These are phyloP conservation scores for Diachasmimorpha longicaudata DNA, from an alignment of 1,140 invertebrate species.

Conservation along the genomic window DNA sequence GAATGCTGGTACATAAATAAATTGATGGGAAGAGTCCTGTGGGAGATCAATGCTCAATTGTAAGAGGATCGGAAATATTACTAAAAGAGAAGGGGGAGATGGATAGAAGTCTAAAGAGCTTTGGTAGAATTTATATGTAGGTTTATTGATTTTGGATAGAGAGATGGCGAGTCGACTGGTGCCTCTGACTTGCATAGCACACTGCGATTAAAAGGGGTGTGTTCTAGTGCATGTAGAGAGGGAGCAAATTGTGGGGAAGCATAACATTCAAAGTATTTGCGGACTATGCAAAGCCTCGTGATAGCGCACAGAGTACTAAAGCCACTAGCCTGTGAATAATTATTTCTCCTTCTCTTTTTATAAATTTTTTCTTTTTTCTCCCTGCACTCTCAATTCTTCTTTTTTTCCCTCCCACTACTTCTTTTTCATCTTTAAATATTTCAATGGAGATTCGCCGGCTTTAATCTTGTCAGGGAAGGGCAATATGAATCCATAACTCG, in stretches of 20 bases:
- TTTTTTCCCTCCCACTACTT: background rate
- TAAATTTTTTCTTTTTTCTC: conserved; percentile 14
- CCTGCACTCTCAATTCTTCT: background rate
- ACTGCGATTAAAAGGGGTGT: conserved; percentile 27
- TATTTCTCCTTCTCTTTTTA: background rate
- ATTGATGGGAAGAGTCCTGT: background rate
- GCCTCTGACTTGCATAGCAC: conserved; percentile 18
- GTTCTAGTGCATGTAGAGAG: conserved; percentile 23
- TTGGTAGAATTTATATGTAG: background rate
- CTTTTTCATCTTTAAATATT: too few species aligned
- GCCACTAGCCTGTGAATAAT: conserved; percentile 8
- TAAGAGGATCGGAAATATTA: conserved; percentile 3
- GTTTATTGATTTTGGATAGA: conserved; percentile 4
- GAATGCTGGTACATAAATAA: conserved; percentile 5
- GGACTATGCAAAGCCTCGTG: conserved; percentile 25
- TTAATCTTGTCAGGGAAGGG: too few species aligned
- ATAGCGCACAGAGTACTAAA: conserved; percentile 8
- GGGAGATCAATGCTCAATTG: background rate
- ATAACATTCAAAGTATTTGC: conserved; percentile 31
- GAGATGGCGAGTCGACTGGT: background rate
- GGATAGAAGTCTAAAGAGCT: background rate
- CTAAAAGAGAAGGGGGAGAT: background rate
- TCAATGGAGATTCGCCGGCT: too few species aligned
- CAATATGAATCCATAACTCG: background rate
- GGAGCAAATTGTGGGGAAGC: conserved; percentile 21